Conservation (phyloP, 2,888 invertebrate species). For the Galerucella calmariensis region DNA sequence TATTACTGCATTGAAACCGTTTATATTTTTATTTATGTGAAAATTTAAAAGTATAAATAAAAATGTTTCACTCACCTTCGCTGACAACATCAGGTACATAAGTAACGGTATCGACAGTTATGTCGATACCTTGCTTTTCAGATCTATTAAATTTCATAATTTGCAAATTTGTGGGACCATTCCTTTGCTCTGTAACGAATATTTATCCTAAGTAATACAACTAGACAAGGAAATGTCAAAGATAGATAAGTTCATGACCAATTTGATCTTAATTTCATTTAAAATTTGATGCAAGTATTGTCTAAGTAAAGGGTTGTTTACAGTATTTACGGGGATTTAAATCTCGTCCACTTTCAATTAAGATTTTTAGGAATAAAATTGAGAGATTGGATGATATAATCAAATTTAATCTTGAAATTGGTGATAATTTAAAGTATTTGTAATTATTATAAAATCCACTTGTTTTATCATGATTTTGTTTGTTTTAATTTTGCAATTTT, state of each 20-base stretch:
- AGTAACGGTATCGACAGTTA: slow-evolving; percentile 65
- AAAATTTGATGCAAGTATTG: background rate
- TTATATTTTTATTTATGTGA: background rate
- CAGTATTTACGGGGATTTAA: background rate
- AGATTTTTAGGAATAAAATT: too few species aligned
- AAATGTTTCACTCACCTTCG: slow-evolving; percentile 39
- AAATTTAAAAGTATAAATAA: slow-evolving; percentile 11
- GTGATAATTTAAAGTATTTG: too few species aligned
- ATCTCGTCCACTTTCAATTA: background rate
- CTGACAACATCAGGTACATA: slow-evolving; percentile 56
- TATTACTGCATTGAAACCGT: too few species aligned
- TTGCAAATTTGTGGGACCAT: slow-evolving; percentile 59
- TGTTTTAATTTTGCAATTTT: too few species aligned
- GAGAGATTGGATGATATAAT: too few species aligned
- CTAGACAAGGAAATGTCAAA: background rate
- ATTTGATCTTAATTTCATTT: background rate
- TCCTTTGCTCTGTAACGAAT: slow-evolving; percentile 55
- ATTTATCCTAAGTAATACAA: slow-evolving; percentile 18
- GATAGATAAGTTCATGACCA: too few species aligned
- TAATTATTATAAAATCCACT: too few species aligned
- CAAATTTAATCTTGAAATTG: too few species aligned
- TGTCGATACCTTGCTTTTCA: slow-evolving; percentile 60
- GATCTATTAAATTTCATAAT: slow-evolving; percentile 62
- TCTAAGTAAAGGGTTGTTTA: background rate
- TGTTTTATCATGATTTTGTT: too few species aligned